phyloP scores from a whole-genome alignment of 2,888 invertebrate species.

The Lasioglossum figueresi region DNA sequence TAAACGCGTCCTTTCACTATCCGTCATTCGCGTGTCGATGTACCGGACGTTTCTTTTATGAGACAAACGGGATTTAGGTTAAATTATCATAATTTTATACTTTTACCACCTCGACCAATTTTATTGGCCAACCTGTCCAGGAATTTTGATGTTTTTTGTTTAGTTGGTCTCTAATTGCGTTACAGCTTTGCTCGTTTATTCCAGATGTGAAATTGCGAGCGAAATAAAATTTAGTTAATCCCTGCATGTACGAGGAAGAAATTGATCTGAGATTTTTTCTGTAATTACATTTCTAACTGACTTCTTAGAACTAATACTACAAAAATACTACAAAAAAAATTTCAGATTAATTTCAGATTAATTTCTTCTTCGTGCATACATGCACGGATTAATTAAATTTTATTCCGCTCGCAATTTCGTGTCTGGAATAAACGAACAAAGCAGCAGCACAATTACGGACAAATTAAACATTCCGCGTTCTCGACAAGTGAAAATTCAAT shows the following conservation, averaged over 20 bases:
- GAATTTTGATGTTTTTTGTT: too few relatives aligned
- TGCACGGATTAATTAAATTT: too few relatives aligned
- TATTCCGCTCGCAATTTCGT: too few relatives aligned
- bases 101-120: neutral
- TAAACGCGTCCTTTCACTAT: constrained; percentile 5
- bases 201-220: neutral
- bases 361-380: too few relatives aligned
- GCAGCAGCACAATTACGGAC: neutral
- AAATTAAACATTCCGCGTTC: neutral
- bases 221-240: neutral
- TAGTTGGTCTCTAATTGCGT: neutral
- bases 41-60: too few relatives aligned
- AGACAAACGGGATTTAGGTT: neutral
- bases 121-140: too few relatives aligned
- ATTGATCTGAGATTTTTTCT: neutral
- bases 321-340: neutral
- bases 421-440: neutral
- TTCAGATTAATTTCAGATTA: too few relatives aligned
- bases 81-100: neutral
- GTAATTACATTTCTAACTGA: neutral
- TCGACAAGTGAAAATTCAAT: neutral
- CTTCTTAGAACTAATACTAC: neutral
- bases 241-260: neutral
- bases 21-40: neutral
- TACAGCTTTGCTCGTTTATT: neutral